These are phyloP conservation scores for Hozukius guyotensis DNA, from an alignment of 2,797 vertebrate genomes.

Conservation along the genomic window DNA sequence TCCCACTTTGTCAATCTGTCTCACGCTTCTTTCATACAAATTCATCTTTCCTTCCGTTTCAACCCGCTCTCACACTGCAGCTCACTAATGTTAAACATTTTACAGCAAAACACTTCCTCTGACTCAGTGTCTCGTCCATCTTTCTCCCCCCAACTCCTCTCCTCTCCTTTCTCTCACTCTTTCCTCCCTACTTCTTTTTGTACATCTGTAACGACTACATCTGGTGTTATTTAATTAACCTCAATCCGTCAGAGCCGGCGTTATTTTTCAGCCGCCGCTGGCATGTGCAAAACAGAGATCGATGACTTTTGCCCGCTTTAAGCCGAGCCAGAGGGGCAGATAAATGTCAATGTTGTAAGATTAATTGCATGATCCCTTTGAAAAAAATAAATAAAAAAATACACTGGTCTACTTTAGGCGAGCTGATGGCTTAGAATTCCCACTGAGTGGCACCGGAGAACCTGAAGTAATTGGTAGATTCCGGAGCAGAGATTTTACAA, in stretches of 20 bases:
- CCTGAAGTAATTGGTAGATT: background rate
- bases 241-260: background rate
- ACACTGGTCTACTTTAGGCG: background rate
- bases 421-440: background rate
- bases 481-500: background rate
- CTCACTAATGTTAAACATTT: background rate
- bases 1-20: no score
- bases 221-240: constrained; percentile 37
- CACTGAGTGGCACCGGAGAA: background rate
- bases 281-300: constrained; percentile 19
- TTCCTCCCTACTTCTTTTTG: background rate
- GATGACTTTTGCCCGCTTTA: constrained; percentile 19
- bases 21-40: no score
- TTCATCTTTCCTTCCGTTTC: background rate
- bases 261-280: constrained; percentile 18
- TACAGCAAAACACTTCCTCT: background rate
- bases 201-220: background rate
- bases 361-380: constrained; percentile 22
- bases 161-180: background rate
- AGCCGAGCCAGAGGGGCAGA: background rate
- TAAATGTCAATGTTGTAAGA: constrained; percentile 6
- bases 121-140: background rate
- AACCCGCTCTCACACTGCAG: background rate
- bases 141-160: background rate
- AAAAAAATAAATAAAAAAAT: background rate